Conservation (phyloP, 2,113 vertebrate genomes). For the Odontophorus gujanensis region DNA sequence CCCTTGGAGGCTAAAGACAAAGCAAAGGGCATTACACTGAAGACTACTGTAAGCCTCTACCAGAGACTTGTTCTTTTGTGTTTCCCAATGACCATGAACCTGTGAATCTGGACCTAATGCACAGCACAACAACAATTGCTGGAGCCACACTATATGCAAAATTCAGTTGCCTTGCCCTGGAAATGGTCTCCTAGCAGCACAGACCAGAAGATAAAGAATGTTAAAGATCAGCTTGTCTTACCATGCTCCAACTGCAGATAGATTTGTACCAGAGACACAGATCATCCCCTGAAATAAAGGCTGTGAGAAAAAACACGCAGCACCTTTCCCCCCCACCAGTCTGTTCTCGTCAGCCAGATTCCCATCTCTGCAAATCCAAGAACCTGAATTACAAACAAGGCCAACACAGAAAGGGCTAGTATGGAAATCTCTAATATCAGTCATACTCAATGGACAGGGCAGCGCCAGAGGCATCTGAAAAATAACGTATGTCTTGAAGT, state of each 20-base stretch:
- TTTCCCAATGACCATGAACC: not conserved
- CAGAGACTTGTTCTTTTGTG: not conserved
- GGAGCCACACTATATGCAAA: not conserved
- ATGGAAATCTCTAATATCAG: not conserved
- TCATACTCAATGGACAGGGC: not conserved
- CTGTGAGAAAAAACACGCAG: not conserved
- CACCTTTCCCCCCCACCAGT: not conserved
- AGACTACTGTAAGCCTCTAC: not conserved
- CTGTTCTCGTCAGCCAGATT: not conserved
- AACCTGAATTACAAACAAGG: accelerated
- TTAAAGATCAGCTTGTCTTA: conserved; percentile 53
- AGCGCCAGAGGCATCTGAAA: not conserved
- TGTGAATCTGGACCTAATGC: not conserved
- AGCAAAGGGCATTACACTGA: not conserved
- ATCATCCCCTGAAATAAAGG: not conserved
- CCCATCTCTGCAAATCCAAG: not conserved
- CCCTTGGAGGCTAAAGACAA: not conserved
- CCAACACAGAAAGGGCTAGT: not conserved
- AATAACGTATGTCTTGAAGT: not conserved
- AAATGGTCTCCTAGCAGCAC: conserved; percentile 50
- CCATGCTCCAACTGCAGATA: conserved; percentile 28
- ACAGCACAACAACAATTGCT: not conserved
- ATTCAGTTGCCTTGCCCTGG: not conserved
- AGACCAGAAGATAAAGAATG: conserved; percentile 38
- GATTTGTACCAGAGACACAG: conserved; percentile 26